These are phyloP conservation scores for Eira barbara DNA, from an alignment of 2,113 vertebrate genomes.

Conservation along the genomic window DNA sequence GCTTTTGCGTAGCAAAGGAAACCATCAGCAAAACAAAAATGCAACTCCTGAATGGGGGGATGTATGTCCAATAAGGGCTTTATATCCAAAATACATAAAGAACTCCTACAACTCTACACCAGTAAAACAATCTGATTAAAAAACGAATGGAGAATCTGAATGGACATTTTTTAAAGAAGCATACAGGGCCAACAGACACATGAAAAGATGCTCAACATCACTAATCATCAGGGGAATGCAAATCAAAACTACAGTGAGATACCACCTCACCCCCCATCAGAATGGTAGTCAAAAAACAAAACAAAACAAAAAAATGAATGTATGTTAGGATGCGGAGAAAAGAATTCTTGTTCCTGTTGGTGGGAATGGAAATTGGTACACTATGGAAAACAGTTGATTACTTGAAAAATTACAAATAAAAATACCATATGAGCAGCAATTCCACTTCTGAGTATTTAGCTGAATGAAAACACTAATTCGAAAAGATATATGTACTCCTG, in stretches of 20 bases:
- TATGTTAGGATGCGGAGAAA: background rate
- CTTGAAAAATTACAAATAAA: background rate
- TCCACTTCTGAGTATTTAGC: background rate
- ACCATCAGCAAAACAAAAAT: background rate
- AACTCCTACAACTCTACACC: background rate
- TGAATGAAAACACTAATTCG: background rate
- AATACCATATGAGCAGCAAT: background rate
- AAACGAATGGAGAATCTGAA: background rate
- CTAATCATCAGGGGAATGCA: background rate
- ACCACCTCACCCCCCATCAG: background rate
- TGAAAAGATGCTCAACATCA: background rate
- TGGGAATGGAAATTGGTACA: background rate
- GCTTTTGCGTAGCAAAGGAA: background rate
- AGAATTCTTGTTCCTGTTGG: background rate
- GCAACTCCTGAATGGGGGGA: background rate
- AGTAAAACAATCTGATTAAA: background rate
- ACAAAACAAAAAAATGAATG: no score
- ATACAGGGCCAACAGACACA: background rate
- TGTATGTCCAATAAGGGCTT: background rate
- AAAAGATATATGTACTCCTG: background rate
- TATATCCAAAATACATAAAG: background rate
- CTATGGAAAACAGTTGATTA: background rate
- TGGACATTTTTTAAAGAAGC: background rate
- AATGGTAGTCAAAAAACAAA: background rate
- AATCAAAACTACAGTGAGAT: background rate